Base-by-base conservation (phyloP, 2,113 vertebrate genomes). In the Psephotus haematonotus region DNA sequence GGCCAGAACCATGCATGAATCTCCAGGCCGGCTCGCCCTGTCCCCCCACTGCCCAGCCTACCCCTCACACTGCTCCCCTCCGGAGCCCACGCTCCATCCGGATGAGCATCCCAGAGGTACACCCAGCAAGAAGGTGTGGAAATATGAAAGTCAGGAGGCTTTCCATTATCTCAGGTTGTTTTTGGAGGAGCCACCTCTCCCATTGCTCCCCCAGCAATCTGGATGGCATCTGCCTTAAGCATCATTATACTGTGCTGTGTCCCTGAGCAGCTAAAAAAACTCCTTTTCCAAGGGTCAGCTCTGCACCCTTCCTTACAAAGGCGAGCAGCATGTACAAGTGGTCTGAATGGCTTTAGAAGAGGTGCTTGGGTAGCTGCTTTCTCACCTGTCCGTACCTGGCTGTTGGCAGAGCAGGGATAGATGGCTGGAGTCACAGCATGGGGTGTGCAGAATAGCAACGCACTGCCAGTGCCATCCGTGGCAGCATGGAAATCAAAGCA, bases 1-100 rank as follows among this genome's bases (percentile, higher is more conserved):
- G 86, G 90, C 92, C 92, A 95, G 90, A 94, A 84, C 93, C 92
- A 95, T 85, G 88, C 84, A 94, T 81, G 87, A 92, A 93, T 74
- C 89, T 55, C 5, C 1, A 88, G 81, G 80, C 57, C 0, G 1
- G 71, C 90, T 94, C 8, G 1, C 71, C 71, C 46, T 0, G 1
- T 44, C 29, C 69, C 25, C 29, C 13, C 2, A 3, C 82, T 50
- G 72, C 33, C 78, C 74, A 44, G 65, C 57, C 20, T 5, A n/a
- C 35, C 75, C 57, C 52, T 59, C 0, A 0, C 4, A 1, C 41
- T 3, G 7, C 46, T 65, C 17, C n/a, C 3, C 2, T 20, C 17
- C 1, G 4, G 47, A 80, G 13, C 23, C 9, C 39, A 23, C 14
- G 46, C 49, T 68, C 52, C 0, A 0, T 25, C 69, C 2, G 1